Base-by-base conservation (phyloP, 2,113 vertebrate species). In the Carassius gibelio region DNA sequence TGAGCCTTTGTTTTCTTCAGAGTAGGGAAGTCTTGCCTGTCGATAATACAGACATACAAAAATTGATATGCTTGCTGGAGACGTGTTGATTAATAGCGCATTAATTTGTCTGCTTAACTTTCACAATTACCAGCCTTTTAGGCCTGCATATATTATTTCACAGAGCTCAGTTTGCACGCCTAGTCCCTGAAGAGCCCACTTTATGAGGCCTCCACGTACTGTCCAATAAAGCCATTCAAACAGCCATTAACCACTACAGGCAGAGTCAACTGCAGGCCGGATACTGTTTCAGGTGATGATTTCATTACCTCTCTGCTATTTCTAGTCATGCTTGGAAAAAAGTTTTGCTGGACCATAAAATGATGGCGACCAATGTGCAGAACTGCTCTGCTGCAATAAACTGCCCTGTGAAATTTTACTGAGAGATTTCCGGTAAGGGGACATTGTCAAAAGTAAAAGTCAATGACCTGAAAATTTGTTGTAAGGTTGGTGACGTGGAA, bases 131-230 rank as follows among this genome's bases (percentile, higher is more conserved):
- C 87, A 77, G 88, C 88, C 90, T 93, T 95, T 93, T 90, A 88
- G 91, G 90, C 89, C 48, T 91, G 92, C 93, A 93, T 94, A 93
- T 94, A 94, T 95, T 92, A 94, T 94, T 95, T 94, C 95, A 94
- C 90, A 88, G 90, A 91, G 89, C 94, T 94, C 91, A 87, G 90
- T 92, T 93, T 92, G 89, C 87, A 83, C 55, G 55, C 45, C 26
- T 82, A 74, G 57, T 90, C 86, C 81, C 74, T 45, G 82, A 88
- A 82, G 76, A 36, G 52, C 17, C 82, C 61, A 69, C 85, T 86
- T 88, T 87, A 91, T 64, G 85, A 85, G 75, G 87, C 85, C 82
- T 85, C 75, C 52, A 81, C 17, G 83, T 80, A 86, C 36, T 38
- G 36, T 38, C 3, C 85, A 77, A 82, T 76, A 81, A 74, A n/a